Evolutionary conservation across 2,888 invertebrate genomes (phyloP).

Genomic region (Charanyca ferruginea): DNA sequence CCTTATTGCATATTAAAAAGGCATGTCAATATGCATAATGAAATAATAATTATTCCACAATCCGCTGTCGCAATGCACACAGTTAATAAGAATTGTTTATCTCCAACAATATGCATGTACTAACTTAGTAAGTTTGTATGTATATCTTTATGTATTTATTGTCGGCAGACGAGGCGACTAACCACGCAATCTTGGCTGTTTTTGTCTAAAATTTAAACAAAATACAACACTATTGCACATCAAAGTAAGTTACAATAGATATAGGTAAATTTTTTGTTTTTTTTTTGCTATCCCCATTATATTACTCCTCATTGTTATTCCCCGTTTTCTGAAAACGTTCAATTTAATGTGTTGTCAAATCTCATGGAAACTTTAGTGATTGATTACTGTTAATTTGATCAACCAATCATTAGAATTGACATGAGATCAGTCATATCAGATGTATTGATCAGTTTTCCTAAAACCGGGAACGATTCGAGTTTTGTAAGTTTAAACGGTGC

Average conservation of each 20-base stretch:
- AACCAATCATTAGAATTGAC: constrained; percentile 7
- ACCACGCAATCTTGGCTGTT: constrained; percentile 74
- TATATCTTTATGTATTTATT: constrained; percentile 77
- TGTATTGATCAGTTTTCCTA: not conserved
- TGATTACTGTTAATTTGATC: constrained; percentile 13
- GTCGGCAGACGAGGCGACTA: constrained; percentile 79
- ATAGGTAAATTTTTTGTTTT: constrained; percentile 6
- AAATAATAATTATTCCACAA: not conserved
- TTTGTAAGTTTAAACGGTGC: constrained; percentile 1
- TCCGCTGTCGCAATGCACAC: constrained; percentile 23
- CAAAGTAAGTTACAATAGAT: constrained; percentile 77
- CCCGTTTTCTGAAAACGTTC: not conserved
- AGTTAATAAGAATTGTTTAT: constrained; percentile 8
- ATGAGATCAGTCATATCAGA: constrained; percentile 18
- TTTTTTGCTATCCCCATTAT: constrained; percentile 29
- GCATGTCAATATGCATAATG: too few relatives aligned
- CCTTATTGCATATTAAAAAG: not conserved
- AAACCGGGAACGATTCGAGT: not conserved
- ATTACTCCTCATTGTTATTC: constrained; percentile 5
- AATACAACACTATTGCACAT: constrained; percentile 74
- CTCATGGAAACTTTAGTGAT: constrained; percentile 23
- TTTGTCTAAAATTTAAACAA: constrained; percentile 72
- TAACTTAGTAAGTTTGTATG: constrained; percentile 65
- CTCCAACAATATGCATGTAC: constrained; percentile 45
- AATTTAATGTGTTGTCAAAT: constrained; percentile 10